Base-by-base conservation (phyloP, 2,797 vertebrate species). In the Scarus forsteni region DNA sequence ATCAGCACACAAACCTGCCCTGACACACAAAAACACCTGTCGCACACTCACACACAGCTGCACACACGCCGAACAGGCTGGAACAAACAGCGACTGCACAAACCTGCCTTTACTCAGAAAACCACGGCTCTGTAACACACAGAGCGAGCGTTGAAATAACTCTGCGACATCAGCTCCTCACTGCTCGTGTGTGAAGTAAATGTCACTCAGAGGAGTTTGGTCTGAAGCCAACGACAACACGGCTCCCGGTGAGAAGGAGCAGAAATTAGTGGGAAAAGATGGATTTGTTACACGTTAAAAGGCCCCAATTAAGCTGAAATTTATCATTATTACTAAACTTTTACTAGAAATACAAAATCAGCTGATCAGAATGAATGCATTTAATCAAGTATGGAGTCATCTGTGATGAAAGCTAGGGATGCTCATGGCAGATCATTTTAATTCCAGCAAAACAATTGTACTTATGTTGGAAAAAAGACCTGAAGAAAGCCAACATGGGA, bases 121-220 rank as follows among this genome's bases (percentile, higher is more conserved):
- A 79, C 60, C 55, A 60, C 71, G 69, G 70, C 69, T 63, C 81
- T 57, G 52, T 48, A 46, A n/a, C 35, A 13, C 54, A 75, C 45
- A 60, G 8, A 63, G 19, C 27, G 9, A 64, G 67, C 42, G 36
- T 67, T 78, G 62, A 85, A 84, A 71, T 77, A 80, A 77, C 61
- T 83, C 73, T 58, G 64, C 84, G 79, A 89, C 80, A 80, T 83
- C 85, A 87, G 77, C 44, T 81, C 38, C 7, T 48, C 34, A 66
- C 58, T 48, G 67, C 53, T 81, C 66, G 66, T 67, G 76, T 83
- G 73, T 79, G 67, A 85, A 75, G 70, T 51, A 76, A 85, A 84
- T 83, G 79, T 85, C 84, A 85, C 55, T 84, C 80, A 15, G 27
- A 46, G 44, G 53, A 34, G 48, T 46, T 69, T 79, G 83, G 60